These are phyloP conservation scores for Parus major DNA, from an alignment of 2,113 vertebrate genomes.

Conservation along the genomic window DNA sequence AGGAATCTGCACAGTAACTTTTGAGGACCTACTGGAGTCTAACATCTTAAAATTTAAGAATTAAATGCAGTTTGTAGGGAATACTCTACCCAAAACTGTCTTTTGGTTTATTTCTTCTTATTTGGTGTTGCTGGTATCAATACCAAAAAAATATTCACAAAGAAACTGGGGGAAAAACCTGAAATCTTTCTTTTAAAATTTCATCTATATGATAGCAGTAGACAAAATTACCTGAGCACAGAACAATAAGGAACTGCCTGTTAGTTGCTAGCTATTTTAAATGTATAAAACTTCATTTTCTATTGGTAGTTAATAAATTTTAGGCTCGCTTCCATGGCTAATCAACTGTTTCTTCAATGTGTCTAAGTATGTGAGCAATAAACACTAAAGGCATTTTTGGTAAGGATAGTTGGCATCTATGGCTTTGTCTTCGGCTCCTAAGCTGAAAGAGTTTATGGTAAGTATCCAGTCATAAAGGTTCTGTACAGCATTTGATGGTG, in stretches of 20 bases:
- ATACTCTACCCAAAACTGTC: background rate
- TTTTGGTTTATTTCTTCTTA: background rate
- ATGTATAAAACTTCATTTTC: background rate
- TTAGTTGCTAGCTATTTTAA: background rate
- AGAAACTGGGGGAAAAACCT: background rate
- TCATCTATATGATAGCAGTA: background rate
- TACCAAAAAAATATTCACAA: background rate
- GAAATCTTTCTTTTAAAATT: background rate
- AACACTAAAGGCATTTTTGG: background rate
- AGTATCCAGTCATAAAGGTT: background rate
- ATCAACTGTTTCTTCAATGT: background rate
- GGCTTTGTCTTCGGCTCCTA: background rate
- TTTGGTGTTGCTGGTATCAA: background rate
- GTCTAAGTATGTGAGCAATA: background rate
- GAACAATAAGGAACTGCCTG: background rate
- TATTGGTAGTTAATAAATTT: background rate
- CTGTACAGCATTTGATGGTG: background rate
- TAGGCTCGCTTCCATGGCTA: background rate
- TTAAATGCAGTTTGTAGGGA: background rate
- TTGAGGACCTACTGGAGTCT: background rate
- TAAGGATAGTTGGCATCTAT: background rate
- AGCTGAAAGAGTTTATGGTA: background rate
- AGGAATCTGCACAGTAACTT: accelerated
- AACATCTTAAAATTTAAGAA: background rate
- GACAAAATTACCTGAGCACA: background rate